Percentiles rank a stretch among this genome's conserved stretches.
Evolutionary conservation across 2,113 vertebrate species (phyloP).

Genomic region (Daboia siamensis): DNA sequence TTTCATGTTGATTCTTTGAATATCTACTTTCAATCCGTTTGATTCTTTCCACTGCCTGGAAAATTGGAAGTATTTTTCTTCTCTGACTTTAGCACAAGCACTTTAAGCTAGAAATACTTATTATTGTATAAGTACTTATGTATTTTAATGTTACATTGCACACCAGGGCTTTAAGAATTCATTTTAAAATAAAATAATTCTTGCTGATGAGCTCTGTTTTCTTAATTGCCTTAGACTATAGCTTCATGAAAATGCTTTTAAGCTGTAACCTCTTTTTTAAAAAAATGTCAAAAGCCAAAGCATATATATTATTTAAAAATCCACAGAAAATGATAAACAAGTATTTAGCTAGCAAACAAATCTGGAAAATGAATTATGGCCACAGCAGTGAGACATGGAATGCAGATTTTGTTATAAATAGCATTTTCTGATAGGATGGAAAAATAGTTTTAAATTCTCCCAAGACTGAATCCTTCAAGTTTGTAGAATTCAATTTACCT

Average conservation of each 20-base stretch:
- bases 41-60: neutral
- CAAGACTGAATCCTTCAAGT: neutral
- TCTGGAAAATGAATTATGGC: neutral
- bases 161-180: neutral
- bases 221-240: neutral
- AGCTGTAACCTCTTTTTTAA: neutral
- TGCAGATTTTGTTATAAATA: neutral
- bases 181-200: slow-evolving; percentile 4
- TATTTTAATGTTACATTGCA: neutral
- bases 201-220: neutral
- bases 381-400: neutral
- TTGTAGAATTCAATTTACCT: neutral
- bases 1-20: neutral
- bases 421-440: neutral
- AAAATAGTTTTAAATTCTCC: neutral
- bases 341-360: neutral
- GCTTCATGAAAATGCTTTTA: neutral
- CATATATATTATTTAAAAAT: neutral
- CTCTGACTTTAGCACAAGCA: neutral
- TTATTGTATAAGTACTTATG: neutral
- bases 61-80: neutral
- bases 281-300: neutral
- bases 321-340: neutral
- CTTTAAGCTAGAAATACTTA: neutral
- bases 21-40: neutral